A percentile compares a stretch with the other conserved stretches of the same genome.
Evolutionary conservation across 2,888 invertebrate genomes (phyloP).

Genomic region (Lamproptera curius): DNA sequence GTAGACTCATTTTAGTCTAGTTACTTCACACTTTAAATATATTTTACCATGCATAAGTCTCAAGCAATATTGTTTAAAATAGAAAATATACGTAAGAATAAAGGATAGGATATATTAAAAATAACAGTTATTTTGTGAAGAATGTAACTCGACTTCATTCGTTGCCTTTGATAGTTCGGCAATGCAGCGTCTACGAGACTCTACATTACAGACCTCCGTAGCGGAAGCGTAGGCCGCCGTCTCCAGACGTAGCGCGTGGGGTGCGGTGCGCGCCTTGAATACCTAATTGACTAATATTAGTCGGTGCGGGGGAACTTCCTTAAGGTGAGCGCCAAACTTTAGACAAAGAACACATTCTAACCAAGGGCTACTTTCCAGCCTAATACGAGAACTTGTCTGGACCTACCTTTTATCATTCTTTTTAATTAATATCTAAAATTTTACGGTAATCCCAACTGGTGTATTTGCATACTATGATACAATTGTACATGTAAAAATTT

Average conservation of each 20-base stretch:
- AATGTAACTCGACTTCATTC: no score
- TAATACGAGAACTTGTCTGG: conserved; percentile 42
- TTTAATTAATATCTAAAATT: conserved; percentile 7
- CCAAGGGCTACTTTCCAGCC: conserved; percentile 63
- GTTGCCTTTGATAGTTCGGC: conserved; percentile 11
- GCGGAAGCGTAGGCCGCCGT: conserved; percentile 42
- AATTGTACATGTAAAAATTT: no score
- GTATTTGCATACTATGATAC: no score
- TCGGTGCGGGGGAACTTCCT: conserved; percentile 66
- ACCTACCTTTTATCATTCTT: conserved; percentile 27
- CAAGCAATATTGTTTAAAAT: no score
- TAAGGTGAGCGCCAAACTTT: conserved; percentile 68
- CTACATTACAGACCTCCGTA: conserved; percentile 19
- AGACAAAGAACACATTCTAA: conserved; percentile 71
- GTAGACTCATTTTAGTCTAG: no score
- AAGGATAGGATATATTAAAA: no score
- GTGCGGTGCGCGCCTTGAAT: conserved; percentile 65
- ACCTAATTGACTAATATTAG: conserved; percentile 76
- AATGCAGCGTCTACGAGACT: conserved; percentile 16
- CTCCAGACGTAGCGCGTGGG: conserved; percentile 54
- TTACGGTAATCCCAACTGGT: not conserved
- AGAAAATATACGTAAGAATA: no score
- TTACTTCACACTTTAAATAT: no score
- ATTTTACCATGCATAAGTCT: no score
- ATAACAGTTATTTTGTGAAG: no score